Evolutionary conservation across 2,888 invertebrate genomes (phyloP).

Genomic region (Erebia ligea): DNA sequence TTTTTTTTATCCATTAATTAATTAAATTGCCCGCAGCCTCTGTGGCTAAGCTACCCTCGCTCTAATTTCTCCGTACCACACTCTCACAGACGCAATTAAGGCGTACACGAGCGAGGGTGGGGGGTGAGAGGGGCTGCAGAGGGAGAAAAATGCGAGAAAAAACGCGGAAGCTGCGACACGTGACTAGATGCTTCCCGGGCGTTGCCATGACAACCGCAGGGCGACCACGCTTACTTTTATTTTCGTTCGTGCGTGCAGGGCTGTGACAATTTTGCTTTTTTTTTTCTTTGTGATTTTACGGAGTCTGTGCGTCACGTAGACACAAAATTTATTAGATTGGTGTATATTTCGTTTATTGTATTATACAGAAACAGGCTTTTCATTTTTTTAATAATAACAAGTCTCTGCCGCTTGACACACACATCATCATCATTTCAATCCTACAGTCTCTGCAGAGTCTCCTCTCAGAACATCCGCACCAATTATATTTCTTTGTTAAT

Average conservation of each 20-base stretch:
- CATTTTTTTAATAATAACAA: background rate
- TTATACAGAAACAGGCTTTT: background rate
- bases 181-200: constrained; percentile 80
- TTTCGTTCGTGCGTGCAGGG: constrained; percentile 41
- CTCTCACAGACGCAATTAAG: constrained; percentile 84
- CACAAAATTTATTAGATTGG: background rate
- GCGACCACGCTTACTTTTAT: constrained; percentile 41
- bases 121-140: constrained; percentile 48
- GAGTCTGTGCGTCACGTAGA: constrained; percentile 1
- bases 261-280: constrained; percentile 25
- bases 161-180: constrained; percentile 80
- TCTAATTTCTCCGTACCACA: constrained; percentile 83
- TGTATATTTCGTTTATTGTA: background rate
- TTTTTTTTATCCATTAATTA: background rate
- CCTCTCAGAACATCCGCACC: no score
- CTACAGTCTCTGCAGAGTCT: no score
- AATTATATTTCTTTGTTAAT: no score
- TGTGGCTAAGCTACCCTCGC: constrained; percentile 61
- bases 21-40: constrained; percentile 46
- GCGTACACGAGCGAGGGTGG: constrained; percentile 71
- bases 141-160: constrained; percentile 57
- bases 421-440: no score
- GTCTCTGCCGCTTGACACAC: background rate
- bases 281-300: constrained; percentile 5
- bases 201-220: constrained; percentile 72